Base-by-base conservation (phyloP, 2,888 invertebrate genomes). In the Coelinius sp. region DNA sequence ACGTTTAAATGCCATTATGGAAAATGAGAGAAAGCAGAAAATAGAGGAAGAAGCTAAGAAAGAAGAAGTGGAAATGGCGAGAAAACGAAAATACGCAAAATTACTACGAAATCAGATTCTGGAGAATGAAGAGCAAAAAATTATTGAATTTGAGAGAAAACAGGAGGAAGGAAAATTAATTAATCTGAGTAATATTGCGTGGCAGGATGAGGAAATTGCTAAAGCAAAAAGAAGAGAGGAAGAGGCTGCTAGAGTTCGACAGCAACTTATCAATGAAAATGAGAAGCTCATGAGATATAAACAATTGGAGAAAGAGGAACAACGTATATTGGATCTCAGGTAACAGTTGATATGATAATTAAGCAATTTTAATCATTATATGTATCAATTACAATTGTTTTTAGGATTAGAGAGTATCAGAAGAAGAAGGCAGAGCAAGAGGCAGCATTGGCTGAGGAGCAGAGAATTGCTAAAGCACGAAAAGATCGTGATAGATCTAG, bases 1-100 rank as follows among this genome's bases (percentile, higher is more conserved):
- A 66, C 90, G 91, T n/a, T 77, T 93, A 64, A 92, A 94, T 76
- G 89, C 90, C 12, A 91, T 93, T 87, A 93, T 94, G 93, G 94
- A 94, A 79, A 91, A 93, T 82, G 91, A 92, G 78, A 90, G 93
- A 0, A 87, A 89, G 75, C 88, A 89, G 67, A 91, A 90, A 0
- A 89, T 93, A 3, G 82, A 88, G 25, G 89, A 90, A 0, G 92
- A 92, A 10, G 91, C 91, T 56, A 89, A 89, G 75, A 90, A 90
- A 77, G 91, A 91, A 68, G 88, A 89, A 49, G 86, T 88, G 31
- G 85, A 89, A 14, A 76, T 77, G 7, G 78, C 77, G 1, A 82
- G 81, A 31, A 90, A 91, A 79, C 83, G 88, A 22, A 89, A 90
- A 75, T 90, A 92, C 20, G 90, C 92, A 63, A 89, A 90, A 71